phyloP scores from a whole-genome alignment of 35 echinoderm and acorn worm genomes.

The Chiridota heheva region DNA sequence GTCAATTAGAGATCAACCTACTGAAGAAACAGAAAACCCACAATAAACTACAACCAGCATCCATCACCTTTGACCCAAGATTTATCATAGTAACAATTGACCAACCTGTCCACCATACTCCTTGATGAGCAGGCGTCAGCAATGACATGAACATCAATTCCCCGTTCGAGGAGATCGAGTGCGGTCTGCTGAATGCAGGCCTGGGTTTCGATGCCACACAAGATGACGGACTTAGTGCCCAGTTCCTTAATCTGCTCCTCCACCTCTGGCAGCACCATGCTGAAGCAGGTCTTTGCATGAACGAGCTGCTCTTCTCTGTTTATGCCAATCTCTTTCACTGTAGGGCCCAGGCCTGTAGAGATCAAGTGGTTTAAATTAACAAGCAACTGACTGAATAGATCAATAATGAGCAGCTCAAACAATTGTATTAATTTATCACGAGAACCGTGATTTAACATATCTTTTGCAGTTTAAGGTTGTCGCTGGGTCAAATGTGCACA shows the following conservation, averaged over 20 bases:
- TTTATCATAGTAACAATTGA: no score
- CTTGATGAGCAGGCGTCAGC: slow-evolving; percentile 92
- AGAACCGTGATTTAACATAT: background rate
- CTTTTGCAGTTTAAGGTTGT: background rate
- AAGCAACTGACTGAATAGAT: background rate
- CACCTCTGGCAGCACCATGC: slow-evolving; percentile 70
- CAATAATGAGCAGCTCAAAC: background rate
- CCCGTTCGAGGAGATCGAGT: slow-evolving; percentile 86
- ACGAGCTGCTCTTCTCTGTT: slow-evolving; percentile 48
- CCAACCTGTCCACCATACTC: slow-evolving; percentile 94
- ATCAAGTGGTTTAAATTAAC: slow-evolving; percentile 2
- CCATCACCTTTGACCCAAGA: no score
- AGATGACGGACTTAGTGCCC: slow-evolving; percentile 73
- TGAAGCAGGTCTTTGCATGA: slow-evolving; percentile 89
- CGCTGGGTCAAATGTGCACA: background rate
- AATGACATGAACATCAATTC: slow-evolving; percentile 91
- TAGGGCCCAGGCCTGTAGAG: slow-evolving; percentile 75
- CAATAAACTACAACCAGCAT: no score
- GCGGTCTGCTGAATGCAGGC: slow-evolving; percentile 89
- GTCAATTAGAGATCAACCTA: no score
- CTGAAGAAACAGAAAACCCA: no score
- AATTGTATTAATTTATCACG: background rate
- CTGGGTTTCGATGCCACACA: slow-evolving; percentile 89
- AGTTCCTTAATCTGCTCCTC: slow-evolving; percentile 65
- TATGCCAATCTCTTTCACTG: slow-evolving; percentile 76